A percentile compares a stretch with the other conserved stretches of the same genome.
phyloP scores from a whole-genome alignment of 1,140 invertebrate genomes.

The Phymastichus coffea region DNA sequence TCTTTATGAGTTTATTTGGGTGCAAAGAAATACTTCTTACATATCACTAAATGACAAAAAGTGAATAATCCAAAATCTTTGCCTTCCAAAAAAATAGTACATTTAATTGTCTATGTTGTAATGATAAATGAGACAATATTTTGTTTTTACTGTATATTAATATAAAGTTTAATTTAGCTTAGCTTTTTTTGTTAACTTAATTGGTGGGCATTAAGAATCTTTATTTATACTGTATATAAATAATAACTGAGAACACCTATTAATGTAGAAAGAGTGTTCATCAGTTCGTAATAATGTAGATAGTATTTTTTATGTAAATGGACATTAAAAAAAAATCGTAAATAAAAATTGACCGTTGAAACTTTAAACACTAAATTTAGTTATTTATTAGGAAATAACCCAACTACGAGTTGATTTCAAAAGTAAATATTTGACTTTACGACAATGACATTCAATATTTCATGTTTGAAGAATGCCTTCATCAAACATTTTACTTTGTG shows the following conservation, averaged over 20 bases:
- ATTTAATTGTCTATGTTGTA: neutral
- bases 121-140: neutral
- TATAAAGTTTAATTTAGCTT: too few species aligned
- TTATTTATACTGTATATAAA: too few species aligned
- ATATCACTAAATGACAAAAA: slow-evolving; percentile 15
- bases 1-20: too few species aligned
- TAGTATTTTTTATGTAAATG: slow-evolving; percentile 27
- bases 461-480: too few species aligned
- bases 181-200: too few species aligned
- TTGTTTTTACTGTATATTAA: neutral
- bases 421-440: too few species aligned
- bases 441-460: too few species aligned
- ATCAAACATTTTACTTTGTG: too few species aligned
- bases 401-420: too few species aligned
- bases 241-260: neutral
- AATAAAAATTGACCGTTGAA: slow-evolving; percentile 19
- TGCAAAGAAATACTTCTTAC: slow-evolving; percentile 10
- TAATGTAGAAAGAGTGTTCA: neutral
- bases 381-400: too few species aligned
- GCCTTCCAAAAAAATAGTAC: neutral
- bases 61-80: neutral
- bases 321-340: slow-evolving; percentile 16
- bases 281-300: slow-evolving; percentile 8
- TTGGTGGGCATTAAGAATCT: too few species aligned
- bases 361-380: too few species aligned